These are phyloP conservation scores for Halichondria panicea DNA, from an alignment of 37 sponge, comb jelly and placozoan species.

Conservation along the genomic window DNA sequence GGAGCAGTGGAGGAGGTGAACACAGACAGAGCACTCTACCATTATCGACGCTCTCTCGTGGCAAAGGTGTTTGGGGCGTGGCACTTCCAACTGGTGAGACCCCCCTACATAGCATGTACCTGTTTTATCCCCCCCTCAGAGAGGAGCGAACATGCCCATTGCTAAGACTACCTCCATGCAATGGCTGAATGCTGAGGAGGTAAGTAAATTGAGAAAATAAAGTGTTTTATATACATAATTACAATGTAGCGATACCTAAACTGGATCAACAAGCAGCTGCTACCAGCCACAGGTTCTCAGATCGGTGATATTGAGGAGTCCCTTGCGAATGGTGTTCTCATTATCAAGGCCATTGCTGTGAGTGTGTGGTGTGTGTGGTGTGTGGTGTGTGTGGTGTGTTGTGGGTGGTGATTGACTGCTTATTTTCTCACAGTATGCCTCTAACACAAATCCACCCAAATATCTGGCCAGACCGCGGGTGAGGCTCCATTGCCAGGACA, in stretches of 20 bases:
- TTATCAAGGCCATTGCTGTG: conserved; percentile 62
- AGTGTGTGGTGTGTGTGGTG: too few relatives aligned
- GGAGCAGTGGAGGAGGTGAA: conserved; percentile 36
- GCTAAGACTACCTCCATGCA: conserved; percentile 29
- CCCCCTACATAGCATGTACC: too few relatives aligned
- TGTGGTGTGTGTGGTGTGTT: too few relatives aligned
- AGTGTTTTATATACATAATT: background rate
- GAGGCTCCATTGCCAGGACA: conserved; percentile 62
- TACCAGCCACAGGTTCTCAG: background rate
- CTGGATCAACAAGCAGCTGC: conserved; percentile 70
- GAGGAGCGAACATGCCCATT: conserved; percentile 21
- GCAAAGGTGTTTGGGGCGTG: conserved; percentile 31
- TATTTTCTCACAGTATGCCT: conserved; percentile 48
- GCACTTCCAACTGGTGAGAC: conserved; percentile 1
- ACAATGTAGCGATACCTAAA: conserved; percentile 41
- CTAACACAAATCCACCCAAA: conserved; percentile 46
- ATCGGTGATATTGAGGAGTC: conserved; percentile 48
- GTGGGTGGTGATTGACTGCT: too few relatives aligned
- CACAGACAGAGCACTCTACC: conserved; percentile 5
- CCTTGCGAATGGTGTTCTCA: conserved; percentile 45
- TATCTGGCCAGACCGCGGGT: conserved; percentile 50
- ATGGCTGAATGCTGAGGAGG: conserved; percentile 25
- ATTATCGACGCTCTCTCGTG: conserved; percentile 8
- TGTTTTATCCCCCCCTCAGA: too few relatives aligned
- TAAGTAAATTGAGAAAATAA: background rate